Evolutionary conservation across 2,113 vertebrate species (phyloP).

Genomic region (Sebastes fasciatus): DNA sequence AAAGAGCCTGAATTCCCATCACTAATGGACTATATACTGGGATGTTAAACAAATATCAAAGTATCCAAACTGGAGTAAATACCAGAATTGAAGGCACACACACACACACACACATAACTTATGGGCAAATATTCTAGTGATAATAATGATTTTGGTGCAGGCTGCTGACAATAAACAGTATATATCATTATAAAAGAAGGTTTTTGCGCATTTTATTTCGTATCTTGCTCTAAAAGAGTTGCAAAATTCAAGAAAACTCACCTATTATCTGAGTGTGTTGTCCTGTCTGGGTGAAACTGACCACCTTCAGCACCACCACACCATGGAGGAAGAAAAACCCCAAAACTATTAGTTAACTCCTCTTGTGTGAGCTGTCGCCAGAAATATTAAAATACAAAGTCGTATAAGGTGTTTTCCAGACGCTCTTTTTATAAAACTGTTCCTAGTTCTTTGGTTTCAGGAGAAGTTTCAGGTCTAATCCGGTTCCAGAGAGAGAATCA

Average conservation of each 20-base stretch:
- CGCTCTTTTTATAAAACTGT: too few relatives aligned
- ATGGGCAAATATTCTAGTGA: neutral
- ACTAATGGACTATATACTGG: neutral
- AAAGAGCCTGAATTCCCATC: too few relatives aligned
- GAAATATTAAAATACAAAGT: neutral
- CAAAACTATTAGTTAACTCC: neutral
- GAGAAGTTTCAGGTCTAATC: neutral
- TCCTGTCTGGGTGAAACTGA: neutral
- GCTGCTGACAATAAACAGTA: neutral
- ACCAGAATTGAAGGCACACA: neutral
- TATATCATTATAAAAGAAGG: neutral
- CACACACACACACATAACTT: too few relatives aligned
- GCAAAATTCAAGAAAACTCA: constrained; percentile 20
- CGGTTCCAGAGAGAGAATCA: constrained; percentile 27
- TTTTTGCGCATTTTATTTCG: neutral
- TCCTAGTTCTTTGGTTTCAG: neutral
- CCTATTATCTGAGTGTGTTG: neutral
- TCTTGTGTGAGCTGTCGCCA: neutral
- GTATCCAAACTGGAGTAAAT: neutral
- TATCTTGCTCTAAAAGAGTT: neutral
- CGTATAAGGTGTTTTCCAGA: neutral
- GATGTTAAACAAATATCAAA: neutral
- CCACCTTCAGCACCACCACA: neutral
- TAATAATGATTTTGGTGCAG: neutral
- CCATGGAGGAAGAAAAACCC: too few relatives aligned